Evolutionary conservation across 2,797 vertebrate species (phyloP).

Genomic region (Chelon auratus): DNA sequence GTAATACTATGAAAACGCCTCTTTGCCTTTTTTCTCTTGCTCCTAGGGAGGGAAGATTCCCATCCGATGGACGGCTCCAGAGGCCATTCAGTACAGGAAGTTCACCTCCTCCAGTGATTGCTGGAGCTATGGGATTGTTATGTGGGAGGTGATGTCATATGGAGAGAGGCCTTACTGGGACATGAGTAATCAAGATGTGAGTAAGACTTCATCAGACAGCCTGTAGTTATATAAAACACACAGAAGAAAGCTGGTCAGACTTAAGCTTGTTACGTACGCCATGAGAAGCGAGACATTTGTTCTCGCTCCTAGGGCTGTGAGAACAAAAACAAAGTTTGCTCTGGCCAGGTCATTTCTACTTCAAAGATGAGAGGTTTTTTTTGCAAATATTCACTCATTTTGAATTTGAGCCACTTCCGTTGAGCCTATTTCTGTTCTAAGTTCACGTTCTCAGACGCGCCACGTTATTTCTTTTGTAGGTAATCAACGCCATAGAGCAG

Average conservation of each 20-base stretch:
- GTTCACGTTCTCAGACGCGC: too few relatives aligned
- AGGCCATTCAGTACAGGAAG: slow-evolving; percentile 88
- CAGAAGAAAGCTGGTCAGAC: too few relatives aligned
- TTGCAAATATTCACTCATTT: too few relatives aligned
- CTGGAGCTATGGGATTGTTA: slow-evolving; percentile 87
- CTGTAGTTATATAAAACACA: neutral
- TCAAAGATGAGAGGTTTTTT: too few relatives aligned
- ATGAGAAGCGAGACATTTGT: too few relatives aligned
- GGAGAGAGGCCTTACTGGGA: slow-evolving; percentile 88
- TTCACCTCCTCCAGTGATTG: slow-evolving; percentile 87
- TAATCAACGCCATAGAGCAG: slow-evolving; percentile 97
- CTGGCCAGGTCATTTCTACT: too few relatives aligned
- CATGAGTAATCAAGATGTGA: slow-evolving; percentile 88
- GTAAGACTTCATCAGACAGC: slow-evolving; percentile 16
- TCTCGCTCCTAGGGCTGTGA: too few relatives aligned
- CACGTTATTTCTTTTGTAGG: slow-evolving; percentile 77
- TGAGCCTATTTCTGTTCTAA: too few relatives aligned
- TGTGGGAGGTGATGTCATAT: slow-evolving; percentile 90
- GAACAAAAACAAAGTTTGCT: too few relatives aligned
- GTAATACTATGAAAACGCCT: neutral
- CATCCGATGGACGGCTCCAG: slow-evolving; percentile 86
- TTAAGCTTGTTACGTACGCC: too few relatives aligned
- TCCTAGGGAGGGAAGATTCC: slow-evolving; percentile 87
- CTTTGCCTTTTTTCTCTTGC: neutral
- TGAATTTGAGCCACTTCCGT: too few relatives aligned